Evolutionary conservation across 1,140 invertebrate species (phyloP), one percentile per base, ranked within the genome.

Genomic region (Platyscapa corneri): DNA sequence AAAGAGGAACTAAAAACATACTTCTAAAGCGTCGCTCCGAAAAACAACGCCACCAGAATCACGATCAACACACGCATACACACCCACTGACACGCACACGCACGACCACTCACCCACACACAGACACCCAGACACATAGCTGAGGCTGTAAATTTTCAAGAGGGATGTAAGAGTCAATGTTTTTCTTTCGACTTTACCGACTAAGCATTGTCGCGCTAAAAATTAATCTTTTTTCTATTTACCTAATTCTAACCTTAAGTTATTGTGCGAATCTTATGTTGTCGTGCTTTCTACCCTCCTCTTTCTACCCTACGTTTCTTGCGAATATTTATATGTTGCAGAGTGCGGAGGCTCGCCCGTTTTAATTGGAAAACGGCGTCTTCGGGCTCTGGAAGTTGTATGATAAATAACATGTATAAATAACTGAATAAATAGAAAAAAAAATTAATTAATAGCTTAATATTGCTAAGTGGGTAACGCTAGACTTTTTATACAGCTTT

Each of bases 361-460:
- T 67, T 77, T 10, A 30, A 60, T 46, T 76, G 27, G 18, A 49
- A 12, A n/a, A 76, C 0, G 37, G 60, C 16, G 34, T 18, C 34
- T 39, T 42, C n/a, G 10, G 75, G 53, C 75, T 56, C 56, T 49
- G 67, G 27, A 12, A 80, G 37, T 80, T 80, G 49, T 85, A 75
- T 85, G 20, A 80, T 85, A 85, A 56, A 74, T 81, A 82, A 82
- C 30, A 80, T 82, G 78, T 80, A 78, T 82, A 82, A 80, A 85
- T 84, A 85, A 83, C 42, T 77, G 64, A 82, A 84, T 72, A 70
- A 85, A 82, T 76, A 84, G 81, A 84, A 88, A 88, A 75, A 87
- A 88, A 83, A 20, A 86, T 82, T 86, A 89, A 91, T 90, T 90
- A 89, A 87, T 91, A 91, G 89, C 86, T 88, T 89, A 88, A 88